A percentile compares a stretch with the other conserved stretches of the same genome.
Evolutionary conservation across 2,113 vertebrate species (phyloP).

Genomic region (Hemibagrus wyckioides): DNA sequence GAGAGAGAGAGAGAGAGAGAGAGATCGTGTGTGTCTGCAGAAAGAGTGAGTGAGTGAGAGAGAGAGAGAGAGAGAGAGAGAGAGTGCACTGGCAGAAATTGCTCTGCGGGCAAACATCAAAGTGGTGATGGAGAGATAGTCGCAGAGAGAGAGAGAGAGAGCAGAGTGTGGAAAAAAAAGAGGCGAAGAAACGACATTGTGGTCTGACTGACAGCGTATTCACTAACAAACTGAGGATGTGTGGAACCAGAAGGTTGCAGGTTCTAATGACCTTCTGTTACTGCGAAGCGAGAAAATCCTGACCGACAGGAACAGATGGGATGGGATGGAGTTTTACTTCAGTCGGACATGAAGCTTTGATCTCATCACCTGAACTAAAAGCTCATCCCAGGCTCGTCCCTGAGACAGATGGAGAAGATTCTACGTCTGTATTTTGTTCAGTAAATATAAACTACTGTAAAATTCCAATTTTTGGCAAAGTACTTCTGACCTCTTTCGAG

Average conservation of each 20-base stretch:
- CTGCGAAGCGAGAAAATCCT: background rate
- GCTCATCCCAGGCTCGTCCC: background rate
- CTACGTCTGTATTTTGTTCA: background rate
- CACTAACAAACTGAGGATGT: background rate
- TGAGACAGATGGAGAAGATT: background rate
- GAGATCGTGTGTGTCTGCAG: constrained; percentile 31
- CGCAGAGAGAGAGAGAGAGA: constrained; percentile 3
- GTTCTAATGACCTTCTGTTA: background rate
- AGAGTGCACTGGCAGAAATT: constrained; percentile 46
- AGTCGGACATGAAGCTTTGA: background rate
- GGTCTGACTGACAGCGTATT: background rate
- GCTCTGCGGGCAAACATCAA: constrained; percentile 49
- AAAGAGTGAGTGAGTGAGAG: constrained; percentile 13
- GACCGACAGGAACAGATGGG: background rate
- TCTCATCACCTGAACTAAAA: background rate
- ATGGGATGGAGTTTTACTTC: background rate
- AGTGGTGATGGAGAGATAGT: constrained; percentile 53
- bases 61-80: background rate
- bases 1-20: background rate
- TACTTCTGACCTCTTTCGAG: background rate
- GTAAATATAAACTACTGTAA: background rate
- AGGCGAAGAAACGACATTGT: background rate
- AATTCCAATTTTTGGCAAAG: background rate
- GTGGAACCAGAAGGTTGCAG: background rate
- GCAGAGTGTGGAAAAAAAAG: background rate